These are phyloP conservation scores for Salarias fasciatus DNA, from an alignment of 2,797 vertebrate genomes.

Conservation along the genomic window DNA sequence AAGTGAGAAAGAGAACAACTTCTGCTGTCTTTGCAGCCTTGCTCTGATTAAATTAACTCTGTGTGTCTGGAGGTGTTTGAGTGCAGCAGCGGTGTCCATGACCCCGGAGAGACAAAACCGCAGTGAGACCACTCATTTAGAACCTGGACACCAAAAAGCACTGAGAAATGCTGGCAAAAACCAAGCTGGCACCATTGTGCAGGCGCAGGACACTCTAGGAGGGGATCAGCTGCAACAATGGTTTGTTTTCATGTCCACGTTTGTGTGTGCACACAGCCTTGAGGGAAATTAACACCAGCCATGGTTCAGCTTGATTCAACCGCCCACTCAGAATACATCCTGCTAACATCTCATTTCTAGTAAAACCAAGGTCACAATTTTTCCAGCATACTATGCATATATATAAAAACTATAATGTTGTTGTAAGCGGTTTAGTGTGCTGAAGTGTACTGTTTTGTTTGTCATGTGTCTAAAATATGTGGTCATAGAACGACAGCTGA, in stretches of 20 bases:
- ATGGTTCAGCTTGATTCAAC: not conserved
- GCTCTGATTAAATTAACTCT: conserved; percentile 3
- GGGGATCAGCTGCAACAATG: not conserved
- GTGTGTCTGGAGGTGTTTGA: conserved; percentile 5
- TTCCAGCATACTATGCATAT: too few relatives aligned
- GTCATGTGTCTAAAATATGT: too few relatives aligned
- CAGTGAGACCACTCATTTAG: conserved; percentile 18
- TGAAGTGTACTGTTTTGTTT: too few relatives aligned
- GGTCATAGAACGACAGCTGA: too few relatives aligned
- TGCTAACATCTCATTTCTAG: not conserved
- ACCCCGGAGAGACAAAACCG: conserved; percentile 2
- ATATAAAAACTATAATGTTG: too few relatives aligned
- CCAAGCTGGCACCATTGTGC: not conserved
- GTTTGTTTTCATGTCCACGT: conserved; percentile 10
- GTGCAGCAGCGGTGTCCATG: not conserved
- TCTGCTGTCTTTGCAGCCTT: not conserved
- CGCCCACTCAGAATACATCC: not conserved
- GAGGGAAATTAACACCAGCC: conserved; percentile 19
- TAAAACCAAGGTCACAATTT: too few relatives aligned
- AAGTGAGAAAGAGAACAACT: too few relatives aligned
- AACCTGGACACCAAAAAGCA: conserved; percentile 14
- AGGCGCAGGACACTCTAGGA: conserved; percentile 1
- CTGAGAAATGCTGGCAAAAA: conserved; percentile 5
- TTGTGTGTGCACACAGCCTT: conserved; percentile 1
- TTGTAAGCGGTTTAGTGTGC: too few relatives aligned